phyloP scores from a whole-genome alignment of 2,888 invertebrate species.

The Agrochola lota region DNA sequence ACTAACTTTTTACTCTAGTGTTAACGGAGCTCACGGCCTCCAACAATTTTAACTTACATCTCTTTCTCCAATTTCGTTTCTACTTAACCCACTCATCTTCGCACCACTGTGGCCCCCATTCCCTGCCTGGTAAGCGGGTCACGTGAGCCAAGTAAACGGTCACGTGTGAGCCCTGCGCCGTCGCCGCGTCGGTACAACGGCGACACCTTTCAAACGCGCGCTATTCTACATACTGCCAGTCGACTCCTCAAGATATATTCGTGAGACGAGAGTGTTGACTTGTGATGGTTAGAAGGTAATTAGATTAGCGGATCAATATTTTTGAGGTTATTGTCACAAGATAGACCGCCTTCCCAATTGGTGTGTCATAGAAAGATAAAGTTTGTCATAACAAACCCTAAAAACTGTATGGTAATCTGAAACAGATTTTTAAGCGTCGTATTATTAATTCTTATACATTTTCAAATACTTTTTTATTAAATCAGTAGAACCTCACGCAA shows the following conservation, averaged over 20 bases:
- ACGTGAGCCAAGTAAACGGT: constrained; percentile 70
- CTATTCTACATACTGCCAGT: constrained; percentile 50
- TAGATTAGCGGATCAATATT: background rate
- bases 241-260: constrained; percentile 49
- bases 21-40: background rate
- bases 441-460: background rate
- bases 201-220: constrained; percentile 57
- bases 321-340: background rate
- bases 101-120: constrained; percentile 2
- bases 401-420: too few relatives aligned
- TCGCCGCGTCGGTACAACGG: constrained; percentile 40
- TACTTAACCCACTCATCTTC: background rate
- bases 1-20: too few relatives aligned
- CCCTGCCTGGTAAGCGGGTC: constrained; percentile 44
- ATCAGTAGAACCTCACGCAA: too few relatives aligned
- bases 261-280: background rate
- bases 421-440: background rate
- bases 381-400: too few relatives aligned
- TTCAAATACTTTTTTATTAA: background rate
- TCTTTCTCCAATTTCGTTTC: background rate
- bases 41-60: background rate
- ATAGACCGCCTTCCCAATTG: background rate
- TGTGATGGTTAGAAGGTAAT: background rate
- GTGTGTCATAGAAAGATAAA: too few relatives aligned
- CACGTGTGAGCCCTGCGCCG: constrained; percentile 67